phyloP scores from a whole-genome alignment of 2,888 invertebrate species.

The Pteria penguin region DNA sequence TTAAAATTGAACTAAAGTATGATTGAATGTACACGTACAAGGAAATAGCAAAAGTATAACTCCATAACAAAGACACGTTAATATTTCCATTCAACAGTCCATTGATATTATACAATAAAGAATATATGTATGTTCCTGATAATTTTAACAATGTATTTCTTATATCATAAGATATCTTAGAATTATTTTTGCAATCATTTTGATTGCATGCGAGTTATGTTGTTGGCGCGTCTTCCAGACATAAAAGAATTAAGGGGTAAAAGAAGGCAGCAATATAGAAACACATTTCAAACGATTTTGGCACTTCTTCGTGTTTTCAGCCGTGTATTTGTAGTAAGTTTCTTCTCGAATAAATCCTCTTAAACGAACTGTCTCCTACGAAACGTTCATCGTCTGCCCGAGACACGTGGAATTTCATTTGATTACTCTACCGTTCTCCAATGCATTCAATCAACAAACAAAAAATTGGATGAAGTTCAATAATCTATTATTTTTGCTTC shows the following conservation, averaged over 20 bases:
- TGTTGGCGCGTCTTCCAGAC: neutral
- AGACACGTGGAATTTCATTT: neutral
- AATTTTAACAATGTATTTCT: too few relatives aligned
- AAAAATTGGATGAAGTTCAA: slow-evolving; percentile 13
- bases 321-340: neutral
- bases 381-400: neutral
- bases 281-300: neutral
- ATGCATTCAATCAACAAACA: slow-evolving; percentile 5
- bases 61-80: too few relatives aligned
- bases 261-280: neutral
- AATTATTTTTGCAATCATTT: too few relatives aligned
- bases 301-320: neutral
- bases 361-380: neutral
- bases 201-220: too few relatives aligned
- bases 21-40: too few relatives aligned
- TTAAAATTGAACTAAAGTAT: too few relatives aligned
- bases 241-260: neutral
- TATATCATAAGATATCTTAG: too few relatives aligned
- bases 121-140: too few relatives aligned
- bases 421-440: neutral
- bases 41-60: too few relatives aligned
- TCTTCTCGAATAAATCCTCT: neutral
- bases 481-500: slow-evolving; percentile 10
- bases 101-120: too few relatives aligned
- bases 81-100: too few relatives aligned